These are phyloP conservation scores for Parnassius apollo DNA, from an alignment of 2,888 invertebrate species.

Conservation along the genomic window DNA sequence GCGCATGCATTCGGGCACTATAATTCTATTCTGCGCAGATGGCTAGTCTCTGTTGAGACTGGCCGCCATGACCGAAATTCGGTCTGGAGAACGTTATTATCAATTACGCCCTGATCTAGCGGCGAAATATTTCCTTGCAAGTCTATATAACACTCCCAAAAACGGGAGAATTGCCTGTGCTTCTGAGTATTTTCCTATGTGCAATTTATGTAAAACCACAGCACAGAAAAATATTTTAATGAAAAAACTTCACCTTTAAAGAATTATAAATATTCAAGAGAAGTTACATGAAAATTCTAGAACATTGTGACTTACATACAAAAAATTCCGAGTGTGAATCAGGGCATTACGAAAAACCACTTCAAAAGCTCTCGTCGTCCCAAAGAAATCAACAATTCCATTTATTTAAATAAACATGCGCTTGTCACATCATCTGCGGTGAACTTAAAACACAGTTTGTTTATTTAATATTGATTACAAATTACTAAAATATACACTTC, in stretches of 20 bases:
- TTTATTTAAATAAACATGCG: slow-evolving; percentile 2
- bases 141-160: too few species aligned
- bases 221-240: too few species aligned
- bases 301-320: not conserved
- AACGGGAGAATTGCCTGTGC: too few species aligned
- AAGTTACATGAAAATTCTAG: not conserved
- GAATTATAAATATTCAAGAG: not conserved
- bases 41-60: too few species aligned
- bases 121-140: too few species aligned
- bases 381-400: not conserved
- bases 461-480: slow-evolving; percentile 1
- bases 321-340: slow-evolving; percentile 8
- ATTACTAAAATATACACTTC: not conserved
- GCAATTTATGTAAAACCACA: too few species aligned
- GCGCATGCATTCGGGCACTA: too few species aligned
- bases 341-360: not conserved
- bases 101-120: too few species aligned
- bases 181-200: too few species aligned
- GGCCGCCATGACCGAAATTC: too few species aligned
- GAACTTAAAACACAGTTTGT: not conserved
- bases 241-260: not conserved
- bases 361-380: slow-evolving; percentile 8
- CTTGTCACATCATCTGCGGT: not conserved
- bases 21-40: too few species aligned
- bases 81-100: too few species aligned